Evolutionary conservation across 2,888 invertebrate species (phyloP).

Genomic region (Trypoxylon attenuatum): DNA sequence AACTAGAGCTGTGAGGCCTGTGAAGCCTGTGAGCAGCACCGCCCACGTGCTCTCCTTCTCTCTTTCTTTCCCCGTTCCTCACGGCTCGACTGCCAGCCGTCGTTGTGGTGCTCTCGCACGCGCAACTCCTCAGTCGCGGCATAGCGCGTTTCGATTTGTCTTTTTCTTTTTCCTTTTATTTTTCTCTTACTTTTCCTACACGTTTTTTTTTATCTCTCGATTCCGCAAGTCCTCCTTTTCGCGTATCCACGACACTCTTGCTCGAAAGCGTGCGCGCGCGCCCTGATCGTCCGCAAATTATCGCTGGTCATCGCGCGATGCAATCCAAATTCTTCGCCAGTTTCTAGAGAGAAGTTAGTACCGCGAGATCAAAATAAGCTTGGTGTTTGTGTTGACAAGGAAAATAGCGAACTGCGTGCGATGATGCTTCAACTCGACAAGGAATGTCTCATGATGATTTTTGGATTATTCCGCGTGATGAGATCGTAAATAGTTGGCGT

Average conservation of each 20-base stretch:
- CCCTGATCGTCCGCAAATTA: no score
- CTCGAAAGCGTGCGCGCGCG: no score
- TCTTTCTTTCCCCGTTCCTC: constrained; percentile 29
- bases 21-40: no score
- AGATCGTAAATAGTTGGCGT: neutral
- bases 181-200: neutral
- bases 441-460: neutral
- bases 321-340: no score
- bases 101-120: no score
- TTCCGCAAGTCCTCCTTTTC: no score
- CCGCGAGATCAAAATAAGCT: neutral
- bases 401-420: neutral
- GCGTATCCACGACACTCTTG: no score
- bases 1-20: constrained; percentile 34
- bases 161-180: neutral
- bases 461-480: neutral
- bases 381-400: neutral
- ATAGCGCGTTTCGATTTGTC: constrained; percentile 14
- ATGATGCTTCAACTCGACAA: neutral
- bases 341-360: neutral
- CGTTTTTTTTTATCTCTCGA: neutral
- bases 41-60: constrained; percentile 43
- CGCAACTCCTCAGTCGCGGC: constrained; percentile 34
- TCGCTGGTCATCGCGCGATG: no score
- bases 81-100: no score